Evolutionary conservation across 2,797 vertebrate genomes (phyloP).

Genomic region (Salmo trutta): DNA sequence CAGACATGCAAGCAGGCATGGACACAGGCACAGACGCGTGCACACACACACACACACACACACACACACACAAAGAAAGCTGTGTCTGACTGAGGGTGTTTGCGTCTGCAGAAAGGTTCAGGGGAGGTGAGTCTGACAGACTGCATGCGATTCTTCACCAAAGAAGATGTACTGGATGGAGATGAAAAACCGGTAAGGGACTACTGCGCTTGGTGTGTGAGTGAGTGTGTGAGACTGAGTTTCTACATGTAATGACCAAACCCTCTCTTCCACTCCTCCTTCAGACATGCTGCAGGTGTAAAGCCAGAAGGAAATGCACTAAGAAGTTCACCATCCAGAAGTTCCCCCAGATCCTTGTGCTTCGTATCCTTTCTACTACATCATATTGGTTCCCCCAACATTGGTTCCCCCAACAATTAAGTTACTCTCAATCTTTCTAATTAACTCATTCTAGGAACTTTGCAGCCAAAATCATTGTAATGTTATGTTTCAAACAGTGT

Average conservation of each 20-base stretch:
- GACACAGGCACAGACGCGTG: background rate
- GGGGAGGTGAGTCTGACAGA: conserved; percentile 89
- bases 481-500: too few relatives aligned
- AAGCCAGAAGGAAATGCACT: conserved; percentile 88
- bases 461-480: too few relatives aligned
- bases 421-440: too few relatives aligned
- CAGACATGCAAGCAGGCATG: background rate
- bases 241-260: background rate
- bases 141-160: conserved; percentile 91
- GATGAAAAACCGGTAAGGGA: conserved; percentile 88
- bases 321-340: conserved; percentile 97
- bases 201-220: background rate
- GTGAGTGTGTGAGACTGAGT: background rate
- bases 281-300: conserved; percentile 91
- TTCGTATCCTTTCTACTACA: conserved; percentile 88
- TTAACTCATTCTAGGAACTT: too few relatives aligned
- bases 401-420: background rate
- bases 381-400: background rate
- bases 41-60: conserved; percentile 33
- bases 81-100: background rate
- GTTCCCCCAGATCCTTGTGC: conserved; percentile 94
- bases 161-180: conserved; percentile 92
- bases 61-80: background rate
- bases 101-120: conserved; percentile 74
- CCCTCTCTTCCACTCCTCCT: conserved; percentile 1